These are phyloP conservation scores for Tragelaphus strepsiceros DNA, from an alignment of 2,113 vertebrate genomes.

Conservation along the genomic window DNA sequence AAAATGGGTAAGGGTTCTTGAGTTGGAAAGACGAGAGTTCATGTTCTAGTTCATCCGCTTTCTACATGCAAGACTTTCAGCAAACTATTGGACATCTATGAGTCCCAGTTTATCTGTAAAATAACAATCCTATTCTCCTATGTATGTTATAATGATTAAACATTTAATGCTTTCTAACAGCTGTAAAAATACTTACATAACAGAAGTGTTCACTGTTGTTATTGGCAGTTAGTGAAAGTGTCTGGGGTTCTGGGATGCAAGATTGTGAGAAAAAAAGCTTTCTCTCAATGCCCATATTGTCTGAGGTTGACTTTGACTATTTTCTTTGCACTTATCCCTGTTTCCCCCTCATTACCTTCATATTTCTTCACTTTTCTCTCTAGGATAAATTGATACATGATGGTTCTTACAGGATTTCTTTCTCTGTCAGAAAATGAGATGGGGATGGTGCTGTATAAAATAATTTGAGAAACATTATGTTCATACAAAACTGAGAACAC, in stretches of 20 bases:
- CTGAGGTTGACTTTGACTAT: neutral
- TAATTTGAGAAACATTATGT: neutral
- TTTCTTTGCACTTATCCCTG: neutral
- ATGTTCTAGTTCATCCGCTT: neutral
- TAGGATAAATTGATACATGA: neutral
- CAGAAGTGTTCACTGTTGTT: neutral
- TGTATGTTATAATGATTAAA: neutral
- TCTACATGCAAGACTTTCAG: neutral
- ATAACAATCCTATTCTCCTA: neutral
- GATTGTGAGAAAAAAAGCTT: neutral
- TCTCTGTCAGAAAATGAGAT: neutral
- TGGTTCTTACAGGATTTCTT: neutral
- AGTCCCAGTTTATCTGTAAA: neutral
- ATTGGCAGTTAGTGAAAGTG: neutral
- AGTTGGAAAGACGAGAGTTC: neutral
- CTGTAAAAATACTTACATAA: neutral
- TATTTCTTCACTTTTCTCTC: neutral
- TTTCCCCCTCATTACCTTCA: neutral
- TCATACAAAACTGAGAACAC: neutral
- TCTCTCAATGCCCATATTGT: neutral
- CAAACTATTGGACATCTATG: neutral
- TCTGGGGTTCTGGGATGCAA: neutral
- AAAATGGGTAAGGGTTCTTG: neutral
- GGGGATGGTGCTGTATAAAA: neutral
- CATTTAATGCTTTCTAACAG: neutral